Base-by-base conservation (phyloP, 2,113 vertebrate species). In the Paedocypris sp. region DNA sequence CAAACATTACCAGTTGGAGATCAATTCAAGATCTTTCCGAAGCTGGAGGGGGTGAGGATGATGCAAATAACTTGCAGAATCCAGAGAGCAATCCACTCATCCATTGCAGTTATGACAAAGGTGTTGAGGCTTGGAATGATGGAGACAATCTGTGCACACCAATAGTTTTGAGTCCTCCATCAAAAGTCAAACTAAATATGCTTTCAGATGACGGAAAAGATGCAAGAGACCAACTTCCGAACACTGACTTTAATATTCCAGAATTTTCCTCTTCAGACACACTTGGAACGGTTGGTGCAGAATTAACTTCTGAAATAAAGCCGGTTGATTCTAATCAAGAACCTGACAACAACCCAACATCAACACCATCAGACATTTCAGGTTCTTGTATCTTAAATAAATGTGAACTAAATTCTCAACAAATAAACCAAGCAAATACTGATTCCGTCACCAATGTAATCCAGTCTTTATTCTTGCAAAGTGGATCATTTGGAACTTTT, bases 21-120 rank as follows among this genome's bases (percentile, higher is more conserved):
- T 84, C 85, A 3, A 82, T 82, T 23, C 80, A 84, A 62, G 85
- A 86, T 64, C 81, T 86, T 13, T 84, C 79, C 60, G 82, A 84
- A 49, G 81, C 82, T 66, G 83, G 83, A 1, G 82, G 78, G 13
- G 83, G 78, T 15, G 83, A 83, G 54, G 80, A 88, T 36, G 80
- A 86, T 62, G 68, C 79, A 47, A 83, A 79, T 62, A 85, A 86
- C 78, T 69, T 86, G 16, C 79, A 81, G 67, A 68, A 71, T 54
- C 70, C 71, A 45, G 70, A 77, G 31, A 68, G 51, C 13, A 67
- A 51, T 54, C 20, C 43, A 61, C 19, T 74, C 58, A 7, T 61
- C 73, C 54, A 76, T 67, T 69, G 71, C 50, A 23, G 58, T 70
- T 29, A 46, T 23, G 36, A 63, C 53, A 72, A 71, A 50, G 47